Conservation (phyloP, 2,797 vertebrate genomes). For the Furcifer pardalis region DNA sequence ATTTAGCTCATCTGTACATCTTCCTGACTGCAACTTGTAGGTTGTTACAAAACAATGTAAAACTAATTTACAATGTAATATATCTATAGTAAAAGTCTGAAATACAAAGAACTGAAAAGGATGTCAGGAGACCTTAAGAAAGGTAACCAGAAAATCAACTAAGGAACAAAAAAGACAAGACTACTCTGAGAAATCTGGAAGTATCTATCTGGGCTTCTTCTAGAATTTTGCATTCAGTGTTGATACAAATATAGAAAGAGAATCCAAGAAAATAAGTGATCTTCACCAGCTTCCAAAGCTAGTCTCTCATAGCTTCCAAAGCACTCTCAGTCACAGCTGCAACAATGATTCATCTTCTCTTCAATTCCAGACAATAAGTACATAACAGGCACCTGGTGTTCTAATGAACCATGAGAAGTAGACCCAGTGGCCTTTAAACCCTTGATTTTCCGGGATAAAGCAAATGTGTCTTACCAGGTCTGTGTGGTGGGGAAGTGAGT, state of each 20-base stretch:
- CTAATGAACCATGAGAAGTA: slow-evolving; percentile 60
- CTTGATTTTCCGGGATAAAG: slow-evolving; percentile 26
- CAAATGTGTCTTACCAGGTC: background rate
- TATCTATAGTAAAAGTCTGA: background rate
- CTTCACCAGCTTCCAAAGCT: slow-evolving; percentile 40
- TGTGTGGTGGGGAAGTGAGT: too few species aligned
- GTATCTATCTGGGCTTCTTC: background rate
- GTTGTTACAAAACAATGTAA: background rate
- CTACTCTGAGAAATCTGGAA: fast-evolving
- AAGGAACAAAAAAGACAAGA: background rate
- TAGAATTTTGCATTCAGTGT: background rate
- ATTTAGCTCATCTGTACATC: background rate
- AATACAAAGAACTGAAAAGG: fast-evolving
- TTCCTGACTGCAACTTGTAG: background rate
- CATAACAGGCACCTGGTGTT: slow-evolving; percentile 65
- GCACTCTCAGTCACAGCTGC: slow-evolving; percentile 57
- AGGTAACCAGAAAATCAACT: background rate
- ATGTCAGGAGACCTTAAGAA: background rate
- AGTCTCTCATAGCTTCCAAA: slow-evolving; percentile 58
- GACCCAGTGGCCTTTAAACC: slow-evolving; percentile 48
- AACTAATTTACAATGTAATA: fast-evolving
- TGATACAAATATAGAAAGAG: slow-evolving; percentile 24
- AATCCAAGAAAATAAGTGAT: background rate
- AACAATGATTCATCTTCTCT: slow-evolving; percentile 60
- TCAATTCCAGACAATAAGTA: slow-evolving; percentile 59